Base-by-base conservation (phyloP, 1,140 invertebrate genomes). In the Varroa destructor region DNA sequence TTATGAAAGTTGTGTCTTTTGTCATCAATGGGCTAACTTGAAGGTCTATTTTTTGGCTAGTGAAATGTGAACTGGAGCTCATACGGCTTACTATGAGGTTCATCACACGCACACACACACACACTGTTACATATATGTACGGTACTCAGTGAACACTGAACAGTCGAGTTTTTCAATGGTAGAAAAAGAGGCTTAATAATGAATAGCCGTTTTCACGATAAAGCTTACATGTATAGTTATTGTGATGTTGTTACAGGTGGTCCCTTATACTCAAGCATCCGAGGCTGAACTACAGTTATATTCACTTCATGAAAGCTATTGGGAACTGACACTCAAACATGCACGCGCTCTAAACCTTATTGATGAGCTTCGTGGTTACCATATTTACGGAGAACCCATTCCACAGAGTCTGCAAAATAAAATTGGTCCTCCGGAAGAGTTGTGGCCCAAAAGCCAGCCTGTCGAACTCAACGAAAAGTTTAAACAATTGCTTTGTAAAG, bases 361-460 rank as follows among this genome's bases (percentile, higher is more conserved):
- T 37, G 61, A 67, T 46, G 61, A 67, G 61, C 61, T 67, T 12
- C 10, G 61, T 12, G 61, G 61, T 46, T 67, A 67, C 46, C 61
- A 67, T 37, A 67, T 67, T 37, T 67, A 67, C 37, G 61, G 61
- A 2, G 61, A 67, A 40, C 40, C 14, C 40, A 37, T 67, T 67
- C 61, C 61, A 36, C 61, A 67, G 36, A 67, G 61, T 67, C 36
- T 67, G 46, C 61, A 67, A 67, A 46, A 67, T 1, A 67, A 67
- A 46, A 67, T 67, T 12, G 61, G 46, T 46, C 46, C 46, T 51
- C 14, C 12, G 36, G 12, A 67, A 2, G 37, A 67, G 14, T 37
- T 67, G 37, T 67, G 61, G 61, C 61, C 61, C 37, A 67, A 67
- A 40, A 37, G 14, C 46, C 61, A 40, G 8, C 61, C 61, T 1